phyloP scores from a whole-genome alignment of 2,888 invertebrate species.

The Hyalella azteca region DNA sequence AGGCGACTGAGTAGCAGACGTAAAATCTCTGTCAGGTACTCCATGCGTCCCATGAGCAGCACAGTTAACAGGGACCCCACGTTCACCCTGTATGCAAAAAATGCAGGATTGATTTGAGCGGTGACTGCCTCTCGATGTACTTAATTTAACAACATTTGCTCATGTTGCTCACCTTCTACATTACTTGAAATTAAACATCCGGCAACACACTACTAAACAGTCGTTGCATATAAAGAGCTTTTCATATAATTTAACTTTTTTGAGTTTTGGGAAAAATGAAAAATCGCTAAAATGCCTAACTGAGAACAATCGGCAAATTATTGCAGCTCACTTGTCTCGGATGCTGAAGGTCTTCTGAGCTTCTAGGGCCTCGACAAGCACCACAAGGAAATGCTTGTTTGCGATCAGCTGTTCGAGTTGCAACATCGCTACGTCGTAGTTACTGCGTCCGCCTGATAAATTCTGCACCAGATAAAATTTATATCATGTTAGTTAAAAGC shows the following conservation, averaged over 20 bases:
- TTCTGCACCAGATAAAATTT: conserved; percentile 33
- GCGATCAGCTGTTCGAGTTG: conserved; percentile 95
- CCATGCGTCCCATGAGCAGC: conserved; percentile 98
- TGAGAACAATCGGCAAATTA: too few species aligned
- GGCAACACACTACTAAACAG: too few species aligned
- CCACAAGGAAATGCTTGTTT: conserved; percentile 91
- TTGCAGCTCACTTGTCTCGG: conserved; percentile 80
- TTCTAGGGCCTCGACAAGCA: conserved; percentile 94
- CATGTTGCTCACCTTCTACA: too few species aligned
- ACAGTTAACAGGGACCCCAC: conserved; percentile 97
- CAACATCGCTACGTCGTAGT: conserved; percentile 90
- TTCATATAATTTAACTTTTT: too few species aligned
- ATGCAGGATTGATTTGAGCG: too few species aligned
- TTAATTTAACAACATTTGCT: too few species aligned
- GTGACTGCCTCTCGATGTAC: too few species aligned
- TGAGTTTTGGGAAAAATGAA: too few species aligned
- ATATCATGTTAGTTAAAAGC: not conserved
- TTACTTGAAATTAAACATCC: too few species aligned
- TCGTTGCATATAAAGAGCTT: too few species aligned
- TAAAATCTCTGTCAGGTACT: conserved; percentile 95
- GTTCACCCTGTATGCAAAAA: conserved; percentile 75
- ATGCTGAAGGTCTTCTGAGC: conserved; percentile 93
- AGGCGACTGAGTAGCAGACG: conserved; percentile 86
- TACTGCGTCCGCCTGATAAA: conserved; percentile 66
- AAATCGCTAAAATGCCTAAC: too few species aligned